Conservation (phyloP, 2,888 invertebrate species). For the Poecilus cupreus region DNA sequence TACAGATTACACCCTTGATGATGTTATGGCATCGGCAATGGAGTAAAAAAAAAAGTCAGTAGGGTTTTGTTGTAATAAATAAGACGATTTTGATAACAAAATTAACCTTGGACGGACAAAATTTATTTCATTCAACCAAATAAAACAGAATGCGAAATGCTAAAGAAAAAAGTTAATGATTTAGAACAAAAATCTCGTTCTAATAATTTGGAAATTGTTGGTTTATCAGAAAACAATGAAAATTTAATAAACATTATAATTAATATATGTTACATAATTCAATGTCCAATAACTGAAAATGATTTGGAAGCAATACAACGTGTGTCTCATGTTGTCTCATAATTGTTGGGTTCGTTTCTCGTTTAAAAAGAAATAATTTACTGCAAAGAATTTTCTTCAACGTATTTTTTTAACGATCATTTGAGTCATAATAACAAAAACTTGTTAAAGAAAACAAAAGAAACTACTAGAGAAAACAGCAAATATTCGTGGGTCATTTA, state of each 20-base stretch:
- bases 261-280: no score
- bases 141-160: not conserved
- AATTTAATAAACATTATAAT: no score
- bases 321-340: not conserved
- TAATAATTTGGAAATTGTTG: not conserved
- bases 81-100: not conserved
- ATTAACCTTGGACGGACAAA: not conserved
- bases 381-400: no score
- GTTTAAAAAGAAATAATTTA: not conserved
- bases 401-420: no score
- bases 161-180: conserved; percentile 2
- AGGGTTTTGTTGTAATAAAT: not conserved
- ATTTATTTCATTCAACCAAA: not conserved
- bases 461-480: no score
- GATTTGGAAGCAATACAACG: not conserved
- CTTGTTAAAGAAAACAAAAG: no score
- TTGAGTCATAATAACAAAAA: no score
- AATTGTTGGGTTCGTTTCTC: conserved; percentile 6
- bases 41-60: conserved; percentile 1
- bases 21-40: not conserved
- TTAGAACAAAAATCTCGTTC: not conserved
- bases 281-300: no score
- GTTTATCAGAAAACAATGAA: not conserved
- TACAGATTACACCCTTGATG: not conserved
- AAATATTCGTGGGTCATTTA: no score